Conservation (phyloP, 2,888 invertebrate genomes). For the Agonum fuliginosum region DNA sequence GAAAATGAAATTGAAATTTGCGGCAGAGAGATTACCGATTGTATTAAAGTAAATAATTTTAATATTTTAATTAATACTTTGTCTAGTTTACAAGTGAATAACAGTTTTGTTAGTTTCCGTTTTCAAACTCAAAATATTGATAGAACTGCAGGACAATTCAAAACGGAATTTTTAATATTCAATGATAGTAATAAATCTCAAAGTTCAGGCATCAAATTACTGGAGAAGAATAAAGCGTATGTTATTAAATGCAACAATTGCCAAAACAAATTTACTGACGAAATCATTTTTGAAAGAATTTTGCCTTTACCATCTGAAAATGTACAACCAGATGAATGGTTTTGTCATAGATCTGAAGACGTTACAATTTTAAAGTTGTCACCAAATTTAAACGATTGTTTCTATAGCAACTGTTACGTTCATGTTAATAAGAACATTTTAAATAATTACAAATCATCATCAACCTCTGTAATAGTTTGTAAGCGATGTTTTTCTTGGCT, state of each 20-base stretch:
- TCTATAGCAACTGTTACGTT: constrained; percentile 77
- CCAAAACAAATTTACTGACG: constrained; percentile 65
- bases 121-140: constrained; percentile 66
- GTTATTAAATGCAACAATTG: constrained; percentile 73
- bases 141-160: constrained; percentile 66
- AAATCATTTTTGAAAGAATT: constrained; percentile 75
- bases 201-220: too few relatives aligned
- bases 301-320: constrained; percentile 78
- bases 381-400: constrained; percentile 75
- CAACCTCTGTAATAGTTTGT: constrained; percentile 75
- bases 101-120: constrained; percentile 69
- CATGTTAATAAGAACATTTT: constrained; percentile 72
- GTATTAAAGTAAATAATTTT: constrained; percentile 64
- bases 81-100: constrained; percentile 66
- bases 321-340: constrained; percentile 80
- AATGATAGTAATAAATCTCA: constrained; percentile 50
- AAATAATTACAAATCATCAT: constrained; percentile 72
- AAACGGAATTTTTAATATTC: constrained; percentile 67
- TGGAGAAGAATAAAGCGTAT: constrained; percentile 73
- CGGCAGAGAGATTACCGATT: constrained; percentile 62
- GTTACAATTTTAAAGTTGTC: constrained; percentile 69
- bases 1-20: constrained; percentile 64
- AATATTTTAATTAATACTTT: constrained; percentile 67
- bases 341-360: constrained; percentile 76
- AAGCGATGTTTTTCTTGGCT: constrained; percentile 77